Base-by-base conservation (phyloP, 2,888 invertebrate genomes). In the Tetheella fluctuosa region DNA sequence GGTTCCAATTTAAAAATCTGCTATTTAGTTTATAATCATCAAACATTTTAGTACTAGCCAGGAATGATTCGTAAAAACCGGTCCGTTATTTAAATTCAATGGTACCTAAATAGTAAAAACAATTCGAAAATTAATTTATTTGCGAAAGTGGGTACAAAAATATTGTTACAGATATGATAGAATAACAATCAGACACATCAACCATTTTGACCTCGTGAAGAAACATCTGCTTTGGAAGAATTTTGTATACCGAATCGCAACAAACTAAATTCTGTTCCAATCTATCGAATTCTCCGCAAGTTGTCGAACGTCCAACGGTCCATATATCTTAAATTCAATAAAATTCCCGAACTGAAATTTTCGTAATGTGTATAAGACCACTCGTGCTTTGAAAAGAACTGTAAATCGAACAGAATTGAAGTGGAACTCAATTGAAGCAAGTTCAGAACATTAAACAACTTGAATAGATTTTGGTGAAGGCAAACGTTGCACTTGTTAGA, bases 371-470 rank as follows among this genome's bases (percentile, higher is more conserved):
- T 54, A 30, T 30, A 30, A 28, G 30, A 54, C 54, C 12, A 10
- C 23, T 54, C 54, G 54, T 30, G 53, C 53, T 54, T 17, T 54
- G 48, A 48, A 54, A 54, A 25, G 30, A 54, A 17, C 20, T 54
- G 54, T 52, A 28, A 58, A 59, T 48, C 52, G 59, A 60, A 23
- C 57, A 54, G 37, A 60, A 52, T 59, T 56, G 57, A 52, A 60
- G 55, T 52, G 48, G 54, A 60, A 61, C 59, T 61, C 60, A 58
- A 63, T 65, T 58, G 60, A 37, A 60, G 54, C 56, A 56, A 52
- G 57, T 54, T 60, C 60, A 59, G 60, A 61, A 64, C 68, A 64
- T 66, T 66, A 62, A 66, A 62, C 68, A 64, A 66, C 56, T 64
- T 59, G 63, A 61, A 65, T 64, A 59, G 59, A 60, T 60, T 64